Conservation (phyloP, 1,140 invertebrate genomes). For the Zeugodacus cucurbitae region DNA sequence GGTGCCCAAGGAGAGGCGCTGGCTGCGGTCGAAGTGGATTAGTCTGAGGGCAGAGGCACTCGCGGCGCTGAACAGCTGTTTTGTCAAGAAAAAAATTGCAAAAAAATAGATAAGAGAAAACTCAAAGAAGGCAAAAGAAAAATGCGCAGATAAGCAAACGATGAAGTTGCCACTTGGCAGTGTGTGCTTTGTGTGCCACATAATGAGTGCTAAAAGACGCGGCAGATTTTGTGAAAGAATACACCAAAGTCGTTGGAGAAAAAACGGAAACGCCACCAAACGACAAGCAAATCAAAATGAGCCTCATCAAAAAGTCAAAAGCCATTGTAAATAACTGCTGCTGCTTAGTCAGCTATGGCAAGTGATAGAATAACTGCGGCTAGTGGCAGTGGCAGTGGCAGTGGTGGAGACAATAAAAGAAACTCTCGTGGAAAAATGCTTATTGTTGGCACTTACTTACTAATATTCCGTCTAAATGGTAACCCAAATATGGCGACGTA, state of each 20-base stretch:
- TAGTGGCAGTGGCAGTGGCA: no score
- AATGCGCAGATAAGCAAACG: not conserved
- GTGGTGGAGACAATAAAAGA: not conserved
- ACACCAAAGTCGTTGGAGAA: not conserved
- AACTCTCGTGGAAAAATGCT: not conserved
- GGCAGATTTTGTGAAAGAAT: no score
- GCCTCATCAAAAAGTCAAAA: constrained; percentile 25
- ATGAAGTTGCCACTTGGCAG: not conserved
- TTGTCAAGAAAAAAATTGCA: not conserved
- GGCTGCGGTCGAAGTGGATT: no score
- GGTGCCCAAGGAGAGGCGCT: not conserved
- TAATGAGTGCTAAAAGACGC: not conserved
- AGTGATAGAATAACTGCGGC: not conserved
- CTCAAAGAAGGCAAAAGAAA: not conserved
- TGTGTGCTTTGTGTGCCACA: not conserved
- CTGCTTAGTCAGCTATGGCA: not conserved
- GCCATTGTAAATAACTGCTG: not conserved
- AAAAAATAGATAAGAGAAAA: not conserved
- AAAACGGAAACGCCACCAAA: not conserved
- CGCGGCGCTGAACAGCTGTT: not conserved
- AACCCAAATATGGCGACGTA: not conserved
- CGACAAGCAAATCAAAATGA: constrained; percentile 24
- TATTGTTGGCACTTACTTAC: not conserved
- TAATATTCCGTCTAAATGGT: not conserved
- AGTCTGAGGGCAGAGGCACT: not conserved